These are phyloP conservation scores for Melinopterus prodromus DNA, from an alignment of 2,888 invertebrate genomes.

Conservation along the genomic window DNA sequence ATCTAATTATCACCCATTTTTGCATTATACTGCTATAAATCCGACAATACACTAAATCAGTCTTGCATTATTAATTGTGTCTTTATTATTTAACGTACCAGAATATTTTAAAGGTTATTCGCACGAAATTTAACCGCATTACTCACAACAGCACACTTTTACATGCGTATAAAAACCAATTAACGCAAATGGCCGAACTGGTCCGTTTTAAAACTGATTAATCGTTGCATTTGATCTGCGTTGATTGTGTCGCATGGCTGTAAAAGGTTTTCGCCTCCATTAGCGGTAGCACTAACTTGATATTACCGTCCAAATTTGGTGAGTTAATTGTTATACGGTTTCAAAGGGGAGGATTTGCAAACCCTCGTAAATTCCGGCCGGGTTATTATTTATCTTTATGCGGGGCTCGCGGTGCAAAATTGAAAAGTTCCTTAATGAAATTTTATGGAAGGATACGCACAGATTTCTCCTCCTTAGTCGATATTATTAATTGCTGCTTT, in stretches of 20 bases:
- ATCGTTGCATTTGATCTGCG: background rate
- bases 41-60: too few species aligned
- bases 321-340: background rate
- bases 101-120: background rate
- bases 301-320: background rate
- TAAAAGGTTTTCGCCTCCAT: background rate
- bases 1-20: too few species aligned
- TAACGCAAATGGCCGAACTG: background rate
- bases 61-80: too few species aligned
- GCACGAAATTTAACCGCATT: background rate
- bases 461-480: background rate
- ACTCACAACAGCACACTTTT: background rate
- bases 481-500: background rate
- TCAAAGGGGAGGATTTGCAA: background rate
- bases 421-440: background rate
- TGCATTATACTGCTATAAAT: too few species aligned
- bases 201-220: background rate
- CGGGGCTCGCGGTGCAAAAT: background rate
- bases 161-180: background rate
- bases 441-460: background rate
- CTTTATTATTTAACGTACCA: background rate
- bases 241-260: background rate
- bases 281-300: background rate
- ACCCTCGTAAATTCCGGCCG: background rate
- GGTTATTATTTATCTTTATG: too few species aligned